Conservation (phyloP, 2,113 vertebrate species). For the Hiodon tergisus region DNA sequence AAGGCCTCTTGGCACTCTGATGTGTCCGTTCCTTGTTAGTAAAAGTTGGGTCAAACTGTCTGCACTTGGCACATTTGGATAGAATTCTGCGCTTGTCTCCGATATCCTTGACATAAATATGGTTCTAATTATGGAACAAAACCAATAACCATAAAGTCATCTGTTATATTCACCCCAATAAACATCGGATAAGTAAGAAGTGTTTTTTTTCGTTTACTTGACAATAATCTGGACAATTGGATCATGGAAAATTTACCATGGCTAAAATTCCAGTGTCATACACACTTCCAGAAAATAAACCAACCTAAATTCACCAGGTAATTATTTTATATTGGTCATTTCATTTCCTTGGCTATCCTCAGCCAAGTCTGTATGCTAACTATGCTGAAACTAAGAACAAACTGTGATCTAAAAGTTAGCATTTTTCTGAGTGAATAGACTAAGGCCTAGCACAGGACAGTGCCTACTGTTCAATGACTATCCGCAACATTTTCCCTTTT, state of each 20-base stretch:
- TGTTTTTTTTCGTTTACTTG: background rate
- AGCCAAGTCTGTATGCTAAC: background rate
- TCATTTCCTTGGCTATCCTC: too few species aligned
- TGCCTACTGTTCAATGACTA: too few species aligned
- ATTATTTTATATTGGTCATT: background rate
- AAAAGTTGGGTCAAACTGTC: background rate
- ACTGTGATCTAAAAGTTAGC: too few species aligned
- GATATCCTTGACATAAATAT: background rate
- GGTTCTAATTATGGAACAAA: constrained; percentile 10
- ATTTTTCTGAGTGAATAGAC: too few species aligned
- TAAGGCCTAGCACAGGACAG: too few species aligned
- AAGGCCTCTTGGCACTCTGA: constrained; percentile 1
- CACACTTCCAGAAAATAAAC: background rate
- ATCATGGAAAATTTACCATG: too few species aligned
- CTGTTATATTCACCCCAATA: background rate
- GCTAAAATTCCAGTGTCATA: background rate
- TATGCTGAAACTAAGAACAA: background rate
- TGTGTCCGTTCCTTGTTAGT: background rate
- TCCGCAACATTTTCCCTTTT: too few species aligned
- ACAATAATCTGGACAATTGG: background rate
- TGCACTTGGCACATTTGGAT: background rate
- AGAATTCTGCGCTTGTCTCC: background rate
- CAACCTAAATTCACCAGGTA: too few species aligned
- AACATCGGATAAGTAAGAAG: background rate
- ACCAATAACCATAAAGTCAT: background rate